Evolutionary conservation across 2,888 invertebrate genomes (phyloP), one percentile per base, ranked within the genome.

Genomic region (Shargacucullia verbasci): DNA sequence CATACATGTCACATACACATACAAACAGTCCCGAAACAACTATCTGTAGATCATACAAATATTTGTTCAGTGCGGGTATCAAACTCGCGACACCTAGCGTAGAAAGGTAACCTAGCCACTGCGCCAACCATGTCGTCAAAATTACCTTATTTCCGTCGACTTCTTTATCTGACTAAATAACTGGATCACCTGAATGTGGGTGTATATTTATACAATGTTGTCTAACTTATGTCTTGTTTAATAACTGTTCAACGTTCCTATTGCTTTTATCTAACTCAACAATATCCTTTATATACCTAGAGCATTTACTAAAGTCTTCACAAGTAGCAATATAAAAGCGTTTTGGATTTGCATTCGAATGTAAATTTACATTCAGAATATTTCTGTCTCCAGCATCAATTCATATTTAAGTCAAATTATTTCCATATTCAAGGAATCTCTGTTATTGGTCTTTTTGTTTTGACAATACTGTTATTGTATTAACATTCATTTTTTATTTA

Each of bases 361-460:
- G 52, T 53, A 49, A 70, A 68, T 68, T 70, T 70, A 56, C 59
- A 64, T 68, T 59, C 53, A n/a, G 66, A 70, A 64, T 59, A 68
- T 68, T 70, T 55, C 52, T 46, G 54, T 64, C 45, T 70, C 55
- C 62, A 35, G 50, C 66, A 49, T 40, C 29, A 59, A 68, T 68
- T 65, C 68, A 55, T 70, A 64, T 70, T 65, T 70, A 68, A 68
- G 65, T 67, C 59, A 68, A 68, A 64, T 68, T 70, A 59, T 68
- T 55, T 68, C 59, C 65, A 48, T 68, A 69, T 70, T 70, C 55
- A 64, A 59, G 59, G 40, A 64, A 59, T 60, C 55, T 41, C 25
- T 37, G 41, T 45, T 10, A 29, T 53, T 34, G 47, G 31, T 39
- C 20, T 39, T 44, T 53, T 37, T 14, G 38, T 53, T 48, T 29